A percentile compares a stretch with the other conserved stretches of the same genome.
Evolutionary conservation across 2,888 invertebrate genomes (phyloP).

Genomic region (Orthosia gracilis): DNA sequence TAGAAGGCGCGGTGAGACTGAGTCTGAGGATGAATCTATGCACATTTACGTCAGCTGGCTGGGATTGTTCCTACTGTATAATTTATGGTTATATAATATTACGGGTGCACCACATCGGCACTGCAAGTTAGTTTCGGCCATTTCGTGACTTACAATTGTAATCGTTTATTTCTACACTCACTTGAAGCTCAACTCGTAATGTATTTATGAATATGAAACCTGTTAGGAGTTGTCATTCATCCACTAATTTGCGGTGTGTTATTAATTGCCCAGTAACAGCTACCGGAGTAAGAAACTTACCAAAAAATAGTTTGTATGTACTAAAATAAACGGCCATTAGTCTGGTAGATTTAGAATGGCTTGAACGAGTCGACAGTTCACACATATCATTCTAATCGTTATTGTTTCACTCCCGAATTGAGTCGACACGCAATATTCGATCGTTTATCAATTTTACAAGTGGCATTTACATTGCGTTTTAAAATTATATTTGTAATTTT

Average conservation of each 20-base stretch:
- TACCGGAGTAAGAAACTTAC: slow-evolving; percentile 12
- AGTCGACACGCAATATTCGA: slow-evolving; percentile 53
- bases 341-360: slow-evolving; percentile 32
- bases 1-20: slow-evolving; percentile 61
- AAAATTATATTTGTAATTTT: slow-evolving; percentile 10
- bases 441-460: slow-evolving; percentile 50
- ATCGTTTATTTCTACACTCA: slow-evolving; percentile 18
- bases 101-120: slow-evolving; percentile 39
- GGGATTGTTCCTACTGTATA: slow-evolving; percentile 56
- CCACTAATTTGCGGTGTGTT: slow-evolving; percentile 7
- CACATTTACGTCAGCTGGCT: slow-evolving; percentile 61
- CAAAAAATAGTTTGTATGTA: slow-evolving; percentile 36
- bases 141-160: slow-evolving; percentile 9
- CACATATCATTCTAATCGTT: slow-evolving; percentile 57
- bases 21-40: slow-evolving; percentile 63
- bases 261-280: slow-evolving; percentile 40
- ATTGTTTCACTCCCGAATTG: slow-evolving; percentile 48
- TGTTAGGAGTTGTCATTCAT: slow-evolving; percentile 8
- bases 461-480: slow-evolving; percentile 43
- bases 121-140: slow-evolving; percentile 33
- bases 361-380: slow-evolving; percentile 50
- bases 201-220: slow-evolving; percentile 20
- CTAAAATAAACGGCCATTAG: slow-evolving; percentile 61
- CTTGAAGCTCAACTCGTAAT: not conserved
- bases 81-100: slow-evolving; percentile 61